Percentiles rank a stretch among this genome's conserved stretches.
Conservation (phyloP, 2,113 vertebrate genomes). For the Peromyscus californicus region DNA sequence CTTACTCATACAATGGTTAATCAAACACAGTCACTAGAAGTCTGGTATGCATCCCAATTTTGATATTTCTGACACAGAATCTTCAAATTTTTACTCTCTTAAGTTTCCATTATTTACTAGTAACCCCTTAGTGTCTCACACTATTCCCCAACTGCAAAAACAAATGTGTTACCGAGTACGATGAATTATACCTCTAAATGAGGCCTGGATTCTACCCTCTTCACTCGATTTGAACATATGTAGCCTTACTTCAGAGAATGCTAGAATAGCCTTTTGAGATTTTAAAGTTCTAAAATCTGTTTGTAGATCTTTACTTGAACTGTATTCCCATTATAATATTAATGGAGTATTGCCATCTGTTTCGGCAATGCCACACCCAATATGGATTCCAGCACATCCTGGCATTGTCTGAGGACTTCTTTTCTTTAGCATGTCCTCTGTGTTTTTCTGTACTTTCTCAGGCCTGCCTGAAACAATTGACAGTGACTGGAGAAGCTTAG, state of each 20-base stretch:
- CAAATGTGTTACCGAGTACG: not conserved
- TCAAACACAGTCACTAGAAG: not conserved
- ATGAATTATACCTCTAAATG: not conserved
- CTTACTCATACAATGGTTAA: not conserved
- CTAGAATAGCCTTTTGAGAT: not conserved
- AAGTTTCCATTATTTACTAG: not conserved
- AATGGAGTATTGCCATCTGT: not conserved
- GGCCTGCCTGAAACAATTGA: not conserved
- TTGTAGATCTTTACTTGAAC: not conserved
- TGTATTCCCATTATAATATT: not conserved
- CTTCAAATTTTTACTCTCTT: not conserved
- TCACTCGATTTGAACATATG: not conserved
- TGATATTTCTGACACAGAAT: not conserved
- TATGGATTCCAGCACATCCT: not conserved
- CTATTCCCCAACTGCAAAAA: not conserved
- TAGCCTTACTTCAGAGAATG: not conserved
- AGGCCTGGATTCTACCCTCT: not conserved
- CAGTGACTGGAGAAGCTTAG: not conserved
- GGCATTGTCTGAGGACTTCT: not conserved
- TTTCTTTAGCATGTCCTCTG: not conserved
- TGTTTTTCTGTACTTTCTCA: not conserved
- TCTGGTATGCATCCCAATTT: not conserved
- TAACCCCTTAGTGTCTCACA: not conserved
- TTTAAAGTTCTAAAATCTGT: not conserved
- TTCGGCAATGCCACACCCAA: not conserved